Base-by-base conservation (phyloP, 2,888 invertebrate genomes). In the Pristionchus japonicus region DNA sequence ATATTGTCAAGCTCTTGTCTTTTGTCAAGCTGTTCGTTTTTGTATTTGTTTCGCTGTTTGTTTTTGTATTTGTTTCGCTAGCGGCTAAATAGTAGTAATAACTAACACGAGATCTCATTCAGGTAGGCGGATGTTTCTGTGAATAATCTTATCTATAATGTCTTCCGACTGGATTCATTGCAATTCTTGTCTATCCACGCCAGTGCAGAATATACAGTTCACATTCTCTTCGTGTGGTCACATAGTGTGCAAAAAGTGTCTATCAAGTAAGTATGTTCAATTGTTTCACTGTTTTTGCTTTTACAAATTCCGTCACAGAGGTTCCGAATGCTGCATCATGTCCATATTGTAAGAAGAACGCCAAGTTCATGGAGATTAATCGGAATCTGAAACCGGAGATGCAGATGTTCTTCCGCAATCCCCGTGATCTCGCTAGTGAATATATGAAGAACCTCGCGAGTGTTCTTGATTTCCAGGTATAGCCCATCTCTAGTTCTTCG, bases 401-500 rank as follows among this genome's bases (percentile, higher is more conserved):
- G 47, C 87, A 87, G 61, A 87, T 87, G 87, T 64, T 80, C n/a
- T 87, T 87, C 61, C 77, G 87, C 27, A 87, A 80, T 80, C 87
- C 87, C 34, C 77, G 87, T 37, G 87, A 87, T 61, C 43, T 87
- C 3, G 87, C 87, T 6, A 61, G 13, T 31, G 87, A 87, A 31
- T 87, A 87, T 57, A 87, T 87, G 87, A 87, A 87, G 70, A 87
- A 87, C 23, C n/a, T 87, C 7, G 1, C 57, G 27, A 87, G 67
- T 80, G 80, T 80, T 11, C 87, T 87, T n/a, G 87, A 87, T 61
- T 87, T 87, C 43, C 87, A 87, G 87, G 87, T 87, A 37, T n/a
- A n/a, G n/a, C n/a, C n/a, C n/a, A n/a, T 77, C 43, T n/a, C 20
- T 77, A 11, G 37, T 77, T 77, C 37, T 34, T 11, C 3, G 37